Conservation (phyloP, 35 echinoderm and acorn worm species). For the Holothuria glaberrima region DNA sequence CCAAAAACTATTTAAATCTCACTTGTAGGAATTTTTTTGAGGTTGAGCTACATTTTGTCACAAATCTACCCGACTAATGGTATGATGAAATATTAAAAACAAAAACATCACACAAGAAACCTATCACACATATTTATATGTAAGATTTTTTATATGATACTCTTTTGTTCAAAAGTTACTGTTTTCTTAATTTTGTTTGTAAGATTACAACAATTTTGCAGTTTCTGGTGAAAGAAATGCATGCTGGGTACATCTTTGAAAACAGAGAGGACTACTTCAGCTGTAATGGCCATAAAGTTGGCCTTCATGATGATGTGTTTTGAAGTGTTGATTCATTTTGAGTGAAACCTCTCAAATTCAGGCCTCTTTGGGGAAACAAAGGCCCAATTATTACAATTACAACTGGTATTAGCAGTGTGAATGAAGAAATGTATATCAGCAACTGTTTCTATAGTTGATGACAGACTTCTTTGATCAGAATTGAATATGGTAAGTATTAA, state of each 20-base stretch:
- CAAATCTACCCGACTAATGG: too few species aligned
- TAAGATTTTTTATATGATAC: constrained; percentile 55
- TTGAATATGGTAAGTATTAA: too few species aligned
- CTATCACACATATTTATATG: constrained; percentile 53
- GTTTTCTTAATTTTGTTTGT: neutral
- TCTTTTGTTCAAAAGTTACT: neutral
- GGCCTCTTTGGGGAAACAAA: neutral
- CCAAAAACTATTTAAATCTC: too few species aligned
- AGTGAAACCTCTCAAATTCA: neutral
- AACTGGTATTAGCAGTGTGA: too few species aligned
- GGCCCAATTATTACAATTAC: neutral
- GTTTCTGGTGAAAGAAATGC: constrained; percentile 29
- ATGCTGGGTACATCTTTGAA: neutral
- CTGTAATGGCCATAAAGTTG: neutral
- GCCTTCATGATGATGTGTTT: neutral
- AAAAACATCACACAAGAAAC: neutral
- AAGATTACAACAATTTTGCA: constrained; percentile 17
- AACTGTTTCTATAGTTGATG: too few species aligned
- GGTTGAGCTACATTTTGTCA: too few species aligned
- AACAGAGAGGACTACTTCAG: neutral
- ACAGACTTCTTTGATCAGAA: too few species aligned
- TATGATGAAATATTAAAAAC: neutral
- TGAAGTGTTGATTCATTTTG: neutral
- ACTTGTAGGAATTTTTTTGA: too few species aligned
- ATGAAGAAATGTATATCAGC: too few species aligned